A percentile compares a stretch with the other conserved stretches of the same genome.
These are phyloP conservation scores for Centroberyx gerrardi DNA, from an alignment of 2,797 vertebrate species.

Conservation along the genomic window DNA sequence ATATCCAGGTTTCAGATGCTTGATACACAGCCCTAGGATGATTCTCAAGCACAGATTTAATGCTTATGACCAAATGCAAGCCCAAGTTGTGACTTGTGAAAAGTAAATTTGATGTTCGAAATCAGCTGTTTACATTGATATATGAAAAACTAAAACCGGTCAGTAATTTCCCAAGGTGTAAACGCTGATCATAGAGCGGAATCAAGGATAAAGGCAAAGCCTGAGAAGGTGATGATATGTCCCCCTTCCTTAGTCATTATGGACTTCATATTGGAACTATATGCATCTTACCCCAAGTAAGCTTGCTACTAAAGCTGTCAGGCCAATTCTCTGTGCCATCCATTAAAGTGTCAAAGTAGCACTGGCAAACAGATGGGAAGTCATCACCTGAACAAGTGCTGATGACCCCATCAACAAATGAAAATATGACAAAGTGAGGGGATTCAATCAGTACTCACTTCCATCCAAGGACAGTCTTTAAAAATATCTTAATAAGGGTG, in stretches of 20 bases:
- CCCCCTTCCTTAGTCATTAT: neutral
- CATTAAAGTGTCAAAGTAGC: slow-evolving; percentile 10
- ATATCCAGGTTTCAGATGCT: slow-evolving; percentile 1
- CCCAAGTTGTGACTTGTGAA: neutral
- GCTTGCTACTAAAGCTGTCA: slow-evolving; percentile 53
- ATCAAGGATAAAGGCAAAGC: neutral
- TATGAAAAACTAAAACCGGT: neutral
- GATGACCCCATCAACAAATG: neutral
- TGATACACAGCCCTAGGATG: neutral
- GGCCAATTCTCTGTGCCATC: slow-evolving; percentile 9
- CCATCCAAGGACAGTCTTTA: neutral
- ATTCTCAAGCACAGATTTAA: too few relatives aligned
- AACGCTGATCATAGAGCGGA: neutral
- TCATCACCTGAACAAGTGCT: slow-evolving; percentile 9
- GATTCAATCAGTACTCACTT: neutral
- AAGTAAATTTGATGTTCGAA: neutral
- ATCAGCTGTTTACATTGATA: neutral
- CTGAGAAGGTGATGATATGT: neutral
- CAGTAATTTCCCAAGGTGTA: neutral
- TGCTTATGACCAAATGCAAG: too few relatives aligned
- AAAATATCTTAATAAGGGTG: neutral
- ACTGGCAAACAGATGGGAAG: slow-evolving; percentile 27
- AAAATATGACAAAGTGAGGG: slow-evolving; percentile 6
- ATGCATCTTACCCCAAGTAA: slow-evolving; percentile 36
- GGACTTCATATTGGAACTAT: slow-evolving; percentile 11